Conservation (phyloP, 2,888 invertebrate genomes). For the Erynnis tages region DNA sequence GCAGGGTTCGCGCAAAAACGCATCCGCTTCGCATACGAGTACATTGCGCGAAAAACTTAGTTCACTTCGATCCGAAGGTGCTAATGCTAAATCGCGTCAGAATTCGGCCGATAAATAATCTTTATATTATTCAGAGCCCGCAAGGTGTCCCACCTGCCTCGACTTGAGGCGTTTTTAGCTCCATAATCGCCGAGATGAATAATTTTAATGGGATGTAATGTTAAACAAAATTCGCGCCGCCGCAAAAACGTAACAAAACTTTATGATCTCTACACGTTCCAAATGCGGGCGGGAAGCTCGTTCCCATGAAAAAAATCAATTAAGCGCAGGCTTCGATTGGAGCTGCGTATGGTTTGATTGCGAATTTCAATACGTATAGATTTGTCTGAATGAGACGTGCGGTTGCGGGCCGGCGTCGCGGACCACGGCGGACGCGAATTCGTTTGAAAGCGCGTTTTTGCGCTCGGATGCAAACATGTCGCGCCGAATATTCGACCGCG, state of each 20-base stretch:
- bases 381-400: conserved; percentile 34
- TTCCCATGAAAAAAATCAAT: conserved; percentile 36
- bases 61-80: background rate
- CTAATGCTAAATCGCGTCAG: background rate
- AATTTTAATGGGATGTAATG: conserved; percentile 27
- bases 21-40: background rate
- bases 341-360: conserved; percentile 36
- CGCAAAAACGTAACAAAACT: conserved; percentile 30
- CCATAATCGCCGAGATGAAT: conserved; percentile 18
- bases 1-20: conserved; percentile 6
- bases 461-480: conserved; percentile 46
- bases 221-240: conserved; percentile 26
- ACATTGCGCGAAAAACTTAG: background rate
- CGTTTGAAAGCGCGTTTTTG: conserved; percentile 59
- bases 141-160: no score
- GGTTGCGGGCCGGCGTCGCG: conserved; percentile 24
- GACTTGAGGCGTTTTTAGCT: no score
- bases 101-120: background rate
- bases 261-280: conserved; percentile 31
- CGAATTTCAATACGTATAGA: conserved; percentile 34
- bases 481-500: conserved; percentile 41
- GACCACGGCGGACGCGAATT: no score
- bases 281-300: conserved; percentile 27
- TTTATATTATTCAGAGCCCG: no score
- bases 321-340: conserved; percentile 30